These are phyloP conservation scores for Drosophila sordidula DNA, from an alignment of 2,888 invertebrate genomes.

Conservation along the genomic window DNA sequence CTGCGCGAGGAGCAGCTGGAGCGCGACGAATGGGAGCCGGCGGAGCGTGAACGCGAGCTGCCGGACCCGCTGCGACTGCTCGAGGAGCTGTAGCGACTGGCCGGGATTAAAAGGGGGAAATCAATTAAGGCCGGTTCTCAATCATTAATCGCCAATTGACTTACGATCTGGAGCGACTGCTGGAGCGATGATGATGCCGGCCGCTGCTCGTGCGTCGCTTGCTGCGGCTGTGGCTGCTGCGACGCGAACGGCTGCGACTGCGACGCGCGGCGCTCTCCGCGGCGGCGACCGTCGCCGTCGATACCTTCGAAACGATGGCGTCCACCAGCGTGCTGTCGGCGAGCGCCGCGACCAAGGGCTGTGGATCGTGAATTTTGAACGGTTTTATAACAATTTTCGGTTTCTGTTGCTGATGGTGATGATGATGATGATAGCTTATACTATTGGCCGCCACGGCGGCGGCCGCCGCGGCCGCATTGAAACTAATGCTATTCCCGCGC, in stretches of 20 bases:
- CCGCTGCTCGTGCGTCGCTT: constrained; percentile 82
- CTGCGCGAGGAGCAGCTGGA: constrained; percentile 83
- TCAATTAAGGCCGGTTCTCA: too few species aligned
- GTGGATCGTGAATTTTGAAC: constrained; percentile 85
- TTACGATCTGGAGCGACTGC: constrained; percentile 85
- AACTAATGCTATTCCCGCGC: constrained; percentile 51
- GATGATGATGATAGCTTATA: constrained; percentile 80
- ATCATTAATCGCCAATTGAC: constrained; percentile 13
- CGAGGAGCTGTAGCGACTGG: constrained; percentile 82
- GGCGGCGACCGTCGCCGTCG: constrained; percentile 84
- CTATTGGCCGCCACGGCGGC: constrained; percentile 77
- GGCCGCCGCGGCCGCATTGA: constrained; percentile 63
- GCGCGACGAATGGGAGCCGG: constrained; percentile 82
- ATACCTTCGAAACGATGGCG: constrained; percentile 84
- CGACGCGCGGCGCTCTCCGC: constrained; percentile 83
- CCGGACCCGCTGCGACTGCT: constrained; percentile 81
- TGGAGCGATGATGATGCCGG: constrained; percentile 71
- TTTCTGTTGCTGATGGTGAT: constrained; percentile 81
- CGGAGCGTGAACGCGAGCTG: constrained; percentile 82
- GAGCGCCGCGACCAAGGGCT: constrained; percentile 83
- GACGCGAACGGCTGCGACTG: constrained; percentile 83
- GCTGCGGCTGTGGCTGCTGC: constrained; percentile 70
- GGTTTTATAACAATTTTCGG: constrained; percentile 85
- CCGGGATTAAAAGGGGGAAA: background rate
- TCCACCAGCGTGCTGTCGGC: constrained; percentile 84